phyloP scores from a whole-genome alignment of 2,888 invertebrate genomes.

The Brenthis ino region DNA sequence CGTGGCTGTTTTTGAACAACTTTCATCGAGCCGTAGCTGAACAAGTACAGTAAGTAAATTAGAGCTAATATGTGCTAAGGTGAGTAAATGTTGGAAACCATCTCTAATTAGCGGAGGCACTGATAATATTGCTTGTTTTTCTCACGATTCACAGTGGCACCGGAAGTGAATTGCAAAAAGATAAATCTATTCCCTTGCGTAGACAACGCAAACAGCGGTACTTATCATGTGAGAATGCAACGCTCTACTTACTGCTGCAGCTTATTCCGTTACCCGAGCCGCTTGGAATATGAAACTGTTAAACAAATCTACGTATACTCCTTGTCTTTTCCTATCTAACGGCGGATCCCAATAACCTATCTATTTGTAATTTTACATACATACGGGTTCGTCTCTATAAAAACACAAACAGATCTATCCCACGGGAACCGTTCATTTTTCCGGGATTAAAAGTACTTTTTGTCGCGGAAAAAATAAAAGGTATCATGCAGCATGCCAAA shows the following conservation, averaged over 20 bases:
- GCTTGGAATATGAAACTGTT: constrained; percentile 41
- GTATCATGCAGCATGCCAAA: too few species aligned
- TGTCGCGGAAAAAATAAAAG: too few species aligned
- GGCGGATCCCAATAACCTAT: too few species aligned
- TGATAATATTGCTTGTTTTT: constrained; percentile 38
- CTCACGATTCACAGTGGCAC: constrained; percentile 54
- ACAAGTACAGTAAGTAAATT: constrained; percentile 11
- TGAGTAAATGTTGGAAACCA: constrained; percentile 29
- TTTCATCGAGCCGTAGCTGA: constrained; percentile 1
- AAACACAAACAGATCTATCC: too few species aligned
- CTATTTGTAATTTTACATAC: too few species aligned
- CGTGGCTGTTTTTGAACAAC: background rate
- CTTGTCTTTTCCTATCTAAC: constrained; percentile 45
- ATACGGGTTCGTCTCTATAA: too few species aligned
- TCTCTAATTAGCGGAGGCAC: constrained; percentile 33
- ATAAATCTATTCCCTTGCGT: constrained; percentile 59
- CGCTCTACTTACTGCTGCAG: constrained; percentile 66
- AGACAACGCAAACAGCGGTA: constrained; percentile 59
- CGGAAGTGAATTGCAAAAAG: constrained; percentile 63
- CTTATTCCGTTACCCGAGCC: constrained; percentile 54
- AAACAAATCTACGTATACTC: constrained; percentile 41
- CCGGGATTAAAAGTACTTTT: too few species aligned
- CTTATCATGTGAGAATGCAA: constrained; percentile 73
- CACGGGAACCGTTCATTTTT: too few species aligned
- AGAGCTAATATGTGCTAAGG: constrained; percentile 16